A percentile compares a stretch with the other conserved stretches of the same genome.
These are phyloP conservation scores for Augochlorella aurata DNA, from an alignment of 2,888 invertebrate species.

Conservation along the genomic window DNA sequence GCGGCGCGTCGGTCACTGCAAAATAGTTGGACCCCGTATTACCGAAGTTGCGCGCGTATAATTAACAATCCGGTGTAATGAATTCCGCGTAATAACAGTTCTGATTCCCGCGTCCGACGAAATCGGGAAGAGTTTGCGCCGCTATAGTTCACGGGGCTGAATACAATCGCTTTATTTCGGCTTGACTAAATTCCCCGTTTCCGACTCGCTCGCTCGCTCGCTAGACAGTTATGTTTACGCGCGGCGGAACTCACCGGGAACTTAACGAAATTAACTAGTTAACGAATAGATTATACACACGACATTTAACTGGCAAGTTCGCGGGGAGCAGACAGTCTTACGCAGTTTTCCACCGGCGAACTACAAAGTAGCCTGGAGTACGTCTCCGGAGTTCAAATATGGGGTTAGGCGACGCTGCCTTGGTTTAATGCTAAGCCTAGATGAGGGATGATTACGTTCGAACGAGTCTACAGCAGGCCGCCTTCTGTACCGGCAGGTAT, in stretches of 20 bases:
- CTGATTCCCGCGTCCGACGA: constrained; percentile 31
- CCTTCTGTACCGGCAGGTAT: not conserved
- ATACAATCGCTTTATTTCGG: constrained; percentile 70
- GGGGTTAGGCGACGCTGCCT: constrained; percentile 25
- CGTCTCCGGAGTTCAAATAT: constrained; percentile 39
- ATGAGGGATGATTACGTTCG: constrained; percentile 25
- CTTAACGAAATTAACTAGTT: constrained; percentile 71
- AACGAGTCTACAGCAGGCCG: not conserved
- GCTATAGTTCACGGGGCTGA: constrained; percentile 63
- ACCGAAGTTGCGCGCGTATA: constrained; percentile 17
- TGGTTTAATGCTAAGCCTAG: constrained; percentile 32
- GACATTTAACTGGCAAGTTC: constrained; percentile 67
- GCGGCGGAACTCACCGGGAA: constrained; percentile 65
- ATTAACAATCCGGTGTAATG: constrained; percentile 37
- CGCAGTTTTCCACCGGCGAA: constrained; percentile 54
- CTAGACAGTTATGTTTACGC: constrained; percentile 68
- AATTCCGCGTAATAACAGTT: constrained; percentile 35
- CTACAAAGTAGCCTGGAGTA: constrained; percentile 43
- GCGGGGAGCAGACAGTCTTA: constrained; percentile 48
- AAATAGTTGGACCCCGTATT: constrained; percentile 7
- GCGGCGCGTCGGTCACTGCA: constrained; percentile 2
- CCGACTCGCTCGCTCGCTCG: constrained; percentile 58
- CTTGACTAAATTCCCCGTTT: constrained; percentile 62
- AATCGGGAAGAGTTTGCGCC: constrained; percentile 49
- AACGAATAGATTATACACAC: constrained; percentile 70